phyloP scores from a whole-genome alignment of 2,113 vertebrate species.

The Hemicordylus capensis region DNA sequence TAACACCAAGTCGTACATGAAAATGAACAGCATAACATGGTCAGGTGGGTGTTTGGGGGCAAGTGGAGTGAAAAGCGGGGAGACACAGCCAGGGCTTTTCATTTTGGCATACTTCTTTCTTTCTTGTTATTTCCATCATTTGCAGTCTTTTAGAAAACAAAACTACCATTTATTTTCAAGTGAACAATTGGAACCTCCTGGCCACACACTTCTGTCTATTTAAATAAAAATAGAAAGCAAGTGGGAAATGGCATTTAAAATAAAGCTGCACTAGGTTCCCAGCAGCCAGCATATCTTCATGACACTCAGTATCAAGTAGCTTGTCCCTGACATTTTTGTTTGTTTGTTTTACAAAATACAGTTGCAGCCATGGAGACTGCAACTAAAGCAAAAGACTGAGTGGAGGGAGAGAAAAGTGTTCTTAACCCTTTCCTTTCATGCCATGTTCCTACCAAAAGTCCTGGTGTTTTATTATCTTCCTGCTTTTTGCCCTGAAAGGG shows the following conservation, averaged over 20 bases:
- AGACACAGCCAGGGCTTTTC: neutral
- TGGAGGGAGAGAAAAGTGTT: too few relatives aligned
- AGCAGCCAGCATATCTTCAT: neutral
- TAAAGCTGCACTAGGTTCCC: neutral
- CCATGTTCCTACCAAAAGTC: neutral
- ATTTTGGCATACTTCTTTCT: neutral
- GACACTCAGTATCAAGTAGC: neutral
- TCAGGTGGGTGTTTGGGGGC: neutral
- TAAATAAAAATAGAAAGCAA: neutral
- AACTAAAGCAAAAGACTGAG: neutral
- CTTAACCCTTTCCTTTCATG: neutral
- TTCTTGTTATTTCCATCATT: neutral
- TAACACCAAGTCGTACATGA: fast-evolving
- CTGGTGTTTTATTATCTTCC: too few relatives aligned
- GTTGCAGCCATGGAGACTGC: neutral
- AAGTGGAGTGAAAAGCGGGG: neutral
- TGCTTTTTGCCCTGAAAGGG: neutral
- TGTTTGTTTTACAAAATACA: neutral
- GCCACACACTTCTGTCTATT: neutral
- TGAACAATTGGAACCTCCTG: neutral
- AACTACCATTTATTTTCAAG: neutral
- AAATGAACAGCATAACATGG: neutral
- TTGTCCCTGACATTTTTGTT: neutral
- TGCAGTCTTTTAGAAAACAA: neutral
- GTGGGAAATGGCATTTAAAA: neutral